A percentile compares a stretch with the other conserved stretches of the same genome.
phyloP scores from a whole-genome alignment of 2,113 vertebrate species.

The Hypanus sabinus region DNA sequence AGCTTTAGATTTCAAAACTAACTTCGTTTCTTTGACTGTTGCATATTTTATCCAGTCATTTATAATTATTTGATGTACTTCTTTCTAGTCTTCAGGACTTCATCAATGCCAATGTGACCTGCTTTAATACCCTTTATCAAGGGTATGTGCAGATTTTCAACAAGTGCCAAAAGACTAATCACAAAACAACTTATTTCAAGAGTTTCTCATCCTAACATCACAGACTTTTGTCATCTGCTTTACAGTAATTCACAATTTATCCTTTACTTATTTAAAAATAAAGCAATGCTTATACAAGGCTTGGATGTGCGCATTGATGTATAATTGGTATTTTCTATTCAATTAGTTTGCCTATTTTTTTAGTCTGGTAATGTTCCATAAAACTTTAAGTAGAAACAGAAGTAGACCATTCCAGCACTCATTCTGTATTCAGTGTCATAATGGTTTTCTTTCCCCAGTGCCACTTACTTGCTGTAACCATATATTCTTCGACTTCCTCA shows the following conservation, averaged over 20 bases:
- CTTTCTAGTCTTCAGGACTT: neutral
- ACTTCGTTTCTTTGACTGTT: neutral
- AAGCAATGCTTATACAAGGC: neutral
- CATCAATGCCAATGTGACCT: neutral
- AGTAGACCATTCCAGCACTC: no score
- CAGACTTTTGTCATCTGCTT: neutral
- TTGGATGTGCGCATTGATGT: neutral
- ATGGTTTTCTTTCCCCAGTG: no score
- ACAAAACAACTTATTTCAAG: neutral
- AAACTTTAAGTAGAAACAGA: no score
- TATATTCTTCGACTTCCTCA: no score
- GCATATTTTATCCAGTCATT: conserved; percentile 11
- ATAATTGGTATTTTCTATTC: neutral
- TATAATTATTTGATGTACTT: neutral
- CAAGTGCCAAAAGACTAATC: neutral
- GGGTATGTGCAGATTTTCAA: neutral
- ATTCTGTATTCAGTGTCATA: no score
- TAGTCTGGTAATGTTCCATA: no score
- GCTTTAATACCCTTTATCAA: neutral
- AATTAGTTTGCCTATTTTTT: neutral
- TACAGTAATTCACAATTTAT: neutral
- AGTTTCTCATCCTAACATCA: neutral
- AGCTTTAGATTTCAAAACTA: neutral
- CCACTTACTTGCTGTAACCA: no score
- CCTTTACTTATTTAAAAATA: neutral